Base-by-base conservation (phyloP, 2,888 invertebrate species). In the Agrochola lota region DNA sequence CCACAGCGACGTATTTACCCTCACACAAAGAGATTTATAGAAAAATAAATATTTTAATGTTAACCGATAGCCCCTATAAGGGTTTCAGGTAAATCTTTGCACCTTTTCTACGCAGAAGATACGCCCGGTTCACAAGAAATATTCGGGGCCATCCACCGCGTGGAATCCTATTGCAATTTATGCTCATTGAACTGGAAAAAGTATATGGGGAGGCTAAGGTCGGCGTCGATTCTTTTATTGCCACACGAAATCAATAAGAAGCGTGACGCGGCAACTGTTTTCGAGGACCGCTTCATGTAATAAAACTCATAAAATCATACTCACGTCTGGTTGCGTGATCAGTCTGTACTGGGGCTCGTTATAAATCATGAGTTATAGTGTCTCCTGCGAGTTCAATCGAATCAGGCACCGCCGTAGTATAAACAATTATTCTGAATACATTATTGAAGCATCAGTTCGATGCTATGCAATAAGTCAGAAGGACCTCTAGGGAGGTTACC, bases 91-190 rank as follows among this genome's bases (percentile, higher is more conserved):
- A 95, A 95, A 94, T 93, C 93, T 95, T 92, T 93, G 92, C 94
- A 95, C 94, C 95, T 95, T 94, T 94, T 92, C 92, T 88, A 86
- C 85, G 87, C 85, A 90, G 92, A 86, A 93, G 94, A 92, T 91
- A 92, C 90, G 91, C 91, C 91, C 91, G 81, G 78, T 88, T 91
- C 90, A 89, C 90, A 92, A 94, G 93, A 95, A 95, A 94, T 94
- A 94, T 95, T 95, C 89, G 94, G 92, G 93, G 87, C 93, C 91
- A 94, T 94, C 93, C 91, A 94, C 94, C 93, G 93, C 91, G 91
- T 90, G 94, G 94, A 95, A 96, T 96, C 95, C 95, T 94, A 95
- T 96, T 95, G 96, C 96, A 96, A 96, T 96, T 96, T 95, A 96
- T 95, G 95, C 94, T 94, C 96, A 95, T 93, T 95, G 96, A 94